Conservation (phyloP, 2,797 vertebrate genomes). For the Spheniscus humboldti region DNA sequence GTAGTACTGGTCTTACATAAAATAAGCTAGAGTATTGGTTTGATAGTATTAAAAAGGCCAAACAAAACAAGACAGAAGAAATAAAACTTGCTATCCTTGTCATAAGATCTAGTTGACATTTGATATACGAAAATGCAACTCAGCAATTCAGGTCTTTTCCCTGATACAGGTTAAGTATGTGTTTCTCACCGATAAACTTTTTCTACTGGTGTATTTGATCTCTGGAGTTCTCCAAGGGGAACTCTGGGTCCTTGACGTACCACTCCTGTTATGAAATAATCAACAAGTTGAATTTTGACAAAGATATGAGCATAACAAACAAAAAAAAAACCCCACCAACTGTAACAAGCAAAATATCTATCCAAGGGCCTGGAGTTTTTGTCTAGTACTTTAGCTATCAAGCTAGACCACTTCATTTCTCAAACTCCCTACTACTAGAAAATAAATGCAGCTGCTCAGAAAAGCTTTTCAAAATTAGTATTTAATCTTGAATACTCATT, state of each 20-base stretch:
- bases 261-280: constrained; percentile 73
- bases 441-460: neutral
- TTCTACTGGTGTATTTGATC: constrained; percentile 82
- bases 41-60: neutral
- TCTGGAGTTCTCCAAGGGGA: constrained; percentile 85
- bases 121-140: neutral
- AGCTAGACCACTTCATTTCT: neutral
- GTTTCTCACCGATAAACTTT: constrained; percentile 91
- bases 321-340: neutral
- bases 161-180: neutral
- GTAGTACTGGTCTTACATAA: neutral
- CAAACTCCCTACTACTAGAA: neutral
- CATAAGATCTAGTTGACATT: neutral
- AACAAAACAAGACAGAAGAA: neutral
- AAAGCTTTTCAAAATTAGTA: neutral
- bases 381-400: neutral
- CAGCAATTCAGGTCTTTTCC: neutral
- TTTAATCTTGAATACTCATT: neutral
- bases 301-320: neutral
- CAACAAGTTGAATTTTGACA: neutral
- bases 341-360: neutral
- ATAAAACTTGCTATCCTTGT: neutral
- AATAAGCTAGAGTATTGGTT: neutral
- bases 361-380: neutral
- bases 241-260: constrained; percentile 79